phyloP scores from a whole-genome alignment of 2,888 invertebrate genomes.

The Cheilosia scutellata region DNA sequence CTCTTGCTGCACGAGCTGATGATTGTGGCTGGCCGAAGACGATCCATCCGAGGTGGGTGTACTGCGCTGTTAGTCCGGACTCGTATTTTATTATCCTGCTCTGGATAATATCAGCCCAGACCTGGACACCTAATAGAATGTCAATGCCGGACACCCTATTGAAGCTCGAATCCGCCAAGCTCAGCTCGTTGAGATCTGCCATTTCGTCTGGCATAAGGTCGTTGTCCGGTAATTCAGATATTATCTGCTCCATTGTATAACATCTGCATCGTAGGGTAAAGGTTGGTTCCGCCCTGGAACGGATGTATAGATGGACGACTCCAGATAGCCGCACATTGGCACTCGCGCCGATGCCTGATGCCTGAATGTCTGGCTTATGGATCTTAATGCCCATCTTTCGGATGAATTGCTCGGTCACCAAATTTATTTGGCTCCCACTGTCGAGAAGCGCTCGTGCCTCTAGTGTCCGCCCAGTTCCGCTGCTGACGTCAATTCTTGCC shows the following conservation, averaged over 20 bases:
- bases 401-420: neutral
- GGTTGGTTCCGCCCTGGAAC: neutral
- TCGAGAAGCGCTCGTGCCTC: slow-evolving; percentile 14
- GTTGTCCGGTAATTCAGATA: neutral
- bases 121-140: neutral
- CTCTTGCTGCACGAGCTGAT: neutral
- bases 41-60: slow-evolving; percentile 7
- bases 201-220: neutral
- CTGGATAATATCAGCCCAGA: slow-evolving; percentile 11
- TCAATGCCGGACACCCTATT: slow-evolving; percentile 1
- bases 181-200: neutral
- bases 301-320: neutral
- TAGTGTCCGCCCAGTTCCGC: neutral
- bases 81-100: neutral
- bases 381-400: neutral
- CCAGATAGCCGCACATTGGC: neutral
- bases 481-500: neutral
- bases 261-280: neutral
- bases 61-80: slow-evolving; percentile 14
- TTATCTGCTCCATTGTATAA: neutral
- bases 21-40: slow-evolving; percentile 2
- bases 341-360: neutral
- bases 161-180: neutral
- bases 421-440: slow-evolving; percentile 14
- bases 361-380: neutral